Conservation (phyloP, 2,113 vertebrate species). For the Anser cygnoides region DNA sequence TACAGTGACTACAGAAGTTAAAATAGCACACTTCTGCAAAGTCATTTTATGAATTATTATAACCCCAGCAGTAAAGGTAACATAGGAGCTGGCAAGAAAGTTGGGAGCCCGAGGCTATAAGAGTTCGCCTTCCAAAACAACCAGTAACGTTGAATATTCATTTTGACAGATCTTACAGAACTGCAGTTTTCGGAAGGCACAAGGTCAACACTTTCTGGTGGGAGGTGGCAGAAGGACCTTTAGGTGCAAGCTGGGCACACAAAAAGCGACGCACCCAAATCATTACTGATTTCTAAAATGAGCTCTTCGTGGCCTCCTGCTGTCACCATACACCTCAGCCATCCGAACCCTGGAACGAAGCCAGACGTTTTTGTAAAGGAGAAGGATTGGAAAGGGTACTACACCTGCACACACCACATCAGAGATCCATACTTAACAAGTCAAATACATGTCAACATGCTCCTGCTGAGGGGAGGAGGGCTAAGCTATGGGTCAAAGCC, state of each 20-base stretch:
- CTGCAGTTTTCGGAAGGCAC: rapidly evolving
- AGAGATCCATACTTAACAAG: background rate
- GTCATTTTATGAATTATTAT: slow-evolving; percentile 24
- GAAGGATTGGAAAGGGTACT: background rate
- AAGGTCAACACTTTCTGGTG: rapidly evolving
- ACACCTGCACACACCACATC: background rate
- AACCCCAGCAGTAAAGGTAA: background rate
- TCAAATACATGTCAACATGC: background rate
- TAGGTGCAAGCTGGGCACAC: background rate
- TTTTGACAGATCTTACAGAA: background rate
- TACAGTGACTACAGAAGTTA: slow-evolving; percentile 40
- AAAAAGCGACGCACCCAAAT: background rate
- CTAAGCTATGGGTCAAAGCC: background rate
- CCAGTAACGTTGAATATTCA: background rate
- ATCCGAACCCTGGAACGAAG: background rate
- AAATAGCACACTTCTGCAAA: slow-evolving; percentile 4
- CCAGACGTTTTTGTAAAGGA: background rate
- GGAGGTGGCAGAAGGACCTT: background rate
- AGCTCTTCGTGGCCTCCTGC: background rate
- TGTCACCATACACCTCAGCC: background rate
- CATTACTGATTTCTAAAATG: background rate
- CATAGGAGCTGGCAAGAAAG: background rate
- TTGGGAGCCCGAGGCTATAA: background rate
- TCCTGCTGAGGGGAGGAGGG: background rate
- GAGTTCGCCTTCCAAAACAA: background rate